phyloP scores from a whole-genome alignment of 1,140 invertebrate species.

The Ladona fulva region DNA sequence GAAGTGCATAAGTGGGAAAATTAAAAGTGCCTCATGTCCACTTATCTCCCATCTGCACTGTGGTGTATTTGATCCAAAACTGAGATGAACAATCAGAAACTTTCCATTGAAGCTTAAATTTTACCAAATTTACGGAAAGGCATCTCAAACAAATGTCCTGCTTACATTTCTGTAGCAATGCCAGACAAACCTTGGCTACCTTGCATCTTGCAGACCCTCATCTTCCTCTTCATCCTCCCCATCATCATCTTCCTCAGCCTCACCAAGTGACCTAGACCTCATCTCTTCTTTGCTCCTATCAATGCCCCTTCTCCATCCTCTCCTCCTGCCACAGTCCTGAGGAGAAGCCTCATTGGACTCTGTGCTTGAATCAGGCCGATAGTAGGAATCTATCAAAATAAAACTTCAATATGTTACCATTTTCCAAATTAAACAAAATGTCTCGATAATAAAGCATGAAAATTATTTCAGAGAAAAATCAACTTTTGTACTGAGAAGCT shows the following conservation, averaged over 20 bases:
- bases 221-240: not conserved
- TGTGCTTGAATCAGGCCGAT: slow-evolving; percentile 27
- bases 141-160: not conserved
- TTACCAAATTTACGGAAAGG: too few species aligned
- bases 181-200: slow-evolving; percentile 6
- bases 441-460: too few species aligned
- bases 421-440: too few species aligned
- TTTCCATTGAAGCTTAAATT: too few species aligned
- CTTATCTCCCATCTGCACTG: too few species aligned
- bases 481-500: too few species aligned
- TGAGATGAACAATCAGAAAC: too few species aligned
- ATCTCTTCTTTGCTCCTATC: not conserved
- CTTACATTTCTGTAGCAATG: not conserved
- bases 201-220: not conserved
- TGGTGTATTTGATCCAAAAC: too few species aligned
- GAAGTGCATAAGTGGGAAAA: too few species aligned
- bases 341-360: slow-evolving; percentile 29
- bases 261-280: not conserved
- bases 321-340: slow-evolving; percentile 16
- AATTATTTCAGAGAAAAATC: too few species aligned
- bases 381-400: not conserved
- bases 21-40: too few species aligned
- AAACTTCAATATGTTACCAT: not conserved
- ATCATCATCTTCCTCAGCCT: not conserved
- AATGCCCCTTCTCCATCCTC: not conserved